These are phyloP conservation scores for Cheilosia pagana DNA, from an alignment of 2,888 invertebrate genomes.

Conservation along the genomic window DNA sequence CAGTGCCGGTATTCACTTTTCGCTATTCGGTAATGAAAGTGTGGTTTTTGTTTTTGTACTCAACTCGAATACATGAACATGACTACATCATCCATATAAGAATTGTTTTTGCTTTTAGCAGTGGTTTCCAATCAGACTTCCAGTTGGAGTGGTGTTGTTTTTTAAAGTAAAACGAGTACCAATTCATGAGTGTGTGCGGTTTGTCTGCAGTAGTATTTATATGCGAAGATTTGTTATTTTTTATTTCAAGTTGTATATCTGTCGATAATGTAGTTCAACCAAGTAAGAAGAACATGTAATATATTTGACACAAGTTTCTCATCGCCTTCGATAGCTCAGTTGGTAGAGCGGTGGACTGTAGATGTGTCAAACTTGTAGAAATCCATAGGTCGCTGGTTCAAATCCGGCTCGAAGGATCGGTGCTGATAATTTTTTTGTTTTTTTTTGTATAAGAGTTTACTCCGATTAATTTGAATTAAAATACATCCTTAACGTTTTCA, in stretches of 20 bases:
- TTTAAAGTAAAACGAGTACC: not conserved
- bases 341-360: slow-evolving; percentile 75
- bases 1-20: not conserved
- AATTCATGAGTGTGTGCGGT: slow-evolving; percentile 17
- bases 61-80: not conserved
- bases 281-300: not conserved
- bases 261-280: slow-evolving; percentile 21
- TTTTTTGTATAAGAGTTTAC: not conserved
- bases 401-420: slow-evolving; percentile 73
- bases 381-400: slow-evolving; percentile 75
- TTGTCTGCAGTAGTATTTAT: not conserved
- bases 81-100: slow-evolving; percentile 31
- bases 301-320: not conserved
- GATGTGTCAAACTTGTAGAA: slow-evolving; percentile 35
- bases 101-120: slow-evolving; percentile 24
- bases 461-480: not conserved
- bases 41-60: not conserved
- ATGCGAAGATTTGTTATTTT: no score
- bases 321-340: slow-evolving; percentile 73
- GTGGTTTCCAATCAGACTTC: slow-evolving; percentile 57
- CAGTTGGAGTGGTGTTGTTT: slow-evolving; percentile 56
- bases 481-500: no score
- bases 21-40: not conserved
- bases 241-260: no score
- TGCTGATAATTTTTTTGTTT: not conserved